Base-by-base conservation (phyloP, 2,113 vertebrate genomes). In the Microtus ochrogaster region DNA sequence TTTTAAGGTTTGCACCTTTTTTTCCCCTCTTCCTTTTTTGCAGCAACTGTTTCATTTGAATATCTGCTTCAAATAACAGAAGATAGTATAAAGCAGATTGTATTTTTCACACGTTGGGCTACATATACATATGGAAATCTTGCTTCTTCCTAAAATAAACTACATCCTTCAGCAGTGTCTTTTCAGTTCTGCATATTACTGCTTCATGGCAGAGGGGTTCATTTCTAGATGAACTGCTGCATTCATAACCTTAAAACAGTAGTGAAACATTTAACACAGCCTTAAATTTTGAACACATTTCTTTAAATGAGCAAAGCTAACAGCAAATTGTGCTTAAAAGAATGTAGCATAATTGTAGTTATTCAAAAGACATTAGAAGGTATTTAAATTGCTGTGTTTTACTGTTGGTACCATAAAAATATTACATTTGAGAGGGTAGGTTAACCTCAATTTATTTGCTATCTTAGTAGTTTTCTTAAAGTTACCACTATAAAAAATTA, bases 241-340 rank as follows among this genome's bases (percentile, higher is more conserved):
- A 47, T 94, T 97, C 95, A 96, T 97, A 98, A 97, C 30, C 81
- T 17, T 55, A 2, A 91, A 49, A 81, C 97, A 96, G 36, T 90
- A 6, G 97, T 89, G 81, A 95, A 97, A 97, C 96, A 96, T 82
- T 90, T 90, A 97, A 90, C 93, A 10, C 14, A 94, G 5, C 21
- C 93, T 97, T 97, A 98, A 96, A 97, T 94, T 98, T 97, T 96
- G 19, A 94, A 85, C 49, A 91, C 13, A 88, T 95, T 97, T 97
- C 8, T 95, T 24, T 94, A 90, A 83, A 78, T 79, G 49, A 96
- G 39, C 8, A 73, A 41, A 3, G 4, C 86, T 94, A 74, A 91
- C 63, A 90, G 0, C 65, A 49, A 9, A 89, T 2, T 70, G 4
- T 10, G 68, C 39, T 96, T 95, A 96, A 96, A 55, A 55, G 6